Evolutionary conservation across 2,797 vertebrate species (phyloP).

Genomic region (Coranthus polyacanthus): DNA sequence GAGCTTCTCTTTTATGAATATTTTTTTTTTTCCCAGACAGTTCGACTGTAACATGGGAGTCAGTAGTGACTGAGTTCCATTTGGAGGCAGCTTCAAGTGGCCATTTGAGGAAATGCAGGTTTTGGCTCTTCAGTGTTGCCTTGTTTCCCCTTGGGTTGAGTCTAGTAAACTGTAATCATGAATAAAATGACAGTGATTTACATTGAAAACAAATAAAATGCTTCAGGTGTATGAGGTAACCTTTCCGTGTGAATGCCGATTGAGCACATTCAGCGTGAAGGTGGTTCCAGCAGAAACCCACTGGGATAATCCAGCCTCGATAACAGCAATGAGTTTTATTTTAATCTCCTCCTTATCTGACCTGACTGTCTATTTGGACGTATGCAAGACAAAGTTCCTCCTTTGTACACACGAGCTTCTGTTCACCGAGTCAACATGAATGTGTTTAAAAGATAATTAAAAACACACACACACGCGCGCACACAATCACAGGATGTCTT

Average conservation of each 20-base stretch:
- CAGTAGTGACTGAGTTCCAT: no score
- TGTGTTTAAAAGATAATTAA: slow-evolving; percentile 67
- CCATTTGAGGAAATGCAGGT: no score
- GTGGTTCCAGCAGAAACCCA: slow-evolving; percentile 24
- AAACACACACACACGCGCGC: slow-evolving; percentile 46
- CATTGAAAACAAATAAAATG: background rate
- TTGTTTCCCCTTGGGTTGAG: no score
- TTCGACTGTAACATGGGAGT: no score
- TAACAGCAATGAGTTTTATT: slow-evolving; percentile 54
- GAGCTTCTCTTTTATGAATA: no score
- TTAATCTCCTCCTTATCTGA: slow-evolving; percentile 60
- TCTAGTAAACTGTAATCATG: background rate
- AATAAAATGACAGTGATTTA: slow-evolving; percentile 19
- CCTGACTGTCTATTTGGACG: slow-evolving; percentile 27
- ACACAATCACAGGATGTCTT: no score
- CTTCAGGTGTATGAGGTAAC: slow-evolving; percentile 23
- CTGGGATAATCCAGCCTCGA: slow-evolving; percentile 46
- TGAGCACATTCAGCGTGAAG: slow-evolving; percentile 8
- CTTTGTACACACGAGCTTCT: slow-evolving; percentile 46
- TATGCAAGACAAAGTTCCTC: slow-evolving; percentile 42
- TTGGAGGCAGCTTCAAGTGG: no score
- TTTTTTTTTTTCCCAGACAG: no score
- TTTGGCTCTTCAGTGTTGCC: no score
- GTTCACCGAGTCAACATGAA: slow-evolving; percentile 57
- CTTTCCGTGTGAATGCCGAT: slow-evolving; percentile 25